Percentiles rank a stretch among this genome's conserved stretches.
These are phyloP conservation scores for Procambarus clarkii DNA, from an alignment of 1,140 invertebrate genomes.

Conservation along the genomic window DNA sequence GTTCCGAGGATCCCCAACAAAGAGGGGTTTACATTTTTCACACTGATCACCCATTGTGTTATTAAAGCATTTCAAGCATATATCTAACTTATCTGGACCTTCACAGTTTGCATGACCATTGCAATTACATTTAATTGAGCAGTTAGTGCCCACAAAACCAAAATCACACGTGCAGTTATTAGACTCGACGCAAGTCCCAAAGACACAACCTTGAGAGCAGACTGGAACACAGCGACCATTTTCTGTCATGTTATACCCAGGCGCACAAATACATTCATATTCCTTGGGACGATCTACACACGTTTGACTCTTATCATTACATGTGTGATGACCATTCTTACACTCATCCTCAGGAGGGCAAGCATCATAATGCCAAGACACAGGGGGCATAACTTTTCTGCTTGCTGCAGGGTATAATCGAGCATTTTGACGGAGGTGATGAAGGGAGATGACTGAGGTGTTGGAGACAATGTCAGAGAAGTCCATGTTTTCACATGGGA, in stretches of 20 bases:
- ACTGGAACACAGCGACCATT: constrained; percentile 84
- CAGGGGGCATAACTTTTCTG: constrained; percentile 31
- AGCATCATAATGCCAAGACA: constrained; percentile 87
- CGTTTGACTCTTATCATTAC: constrained; percentile 88
- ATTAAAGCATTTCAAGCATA: constrained; percentile 91
- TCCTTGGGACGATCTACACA: constrained; percentile 85
- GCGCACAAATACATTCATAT: constrained; percentile 91
- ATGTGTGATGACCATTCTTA: constrained; percentile 91
- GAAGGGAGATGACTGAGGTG: constrained; percentile 28
- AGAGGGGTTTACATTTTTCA: constrained; percentile 90
- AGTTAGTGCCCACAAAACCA: constrained; percentile 95
- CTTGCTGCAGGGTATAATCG: neutral
- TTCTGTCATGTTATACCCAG: constrained; percentile 81
- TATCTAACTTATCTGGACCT: constrained; percentile 87
- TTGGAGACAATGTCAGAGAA: constrained; percentile 63
- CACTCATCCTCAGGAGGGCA: constrained; percentile 97
- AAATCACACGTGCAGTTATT: constrained; percentile 93
- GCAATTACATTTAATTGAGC: constrained; percentile 94
- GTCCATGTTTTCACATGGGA: constrained; percentile 51
- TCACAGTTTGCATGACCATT: constrained; percentile 95
- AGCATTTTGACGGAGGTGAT: constrained; percentile 5
- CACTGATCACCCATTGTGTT: constrained; percentile 92
- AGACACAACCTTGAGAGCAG: constrained; percentile 91
- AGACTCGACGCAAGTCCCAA: constrained; percentile 90
- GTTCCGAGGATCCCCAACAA: constrained; percentile 92